Evolutionary conservation across 2,888 invertebrate species (phyloP), one percentile per base, ranked within the genome.

Genomic region (Biston stratarius): DNA sequence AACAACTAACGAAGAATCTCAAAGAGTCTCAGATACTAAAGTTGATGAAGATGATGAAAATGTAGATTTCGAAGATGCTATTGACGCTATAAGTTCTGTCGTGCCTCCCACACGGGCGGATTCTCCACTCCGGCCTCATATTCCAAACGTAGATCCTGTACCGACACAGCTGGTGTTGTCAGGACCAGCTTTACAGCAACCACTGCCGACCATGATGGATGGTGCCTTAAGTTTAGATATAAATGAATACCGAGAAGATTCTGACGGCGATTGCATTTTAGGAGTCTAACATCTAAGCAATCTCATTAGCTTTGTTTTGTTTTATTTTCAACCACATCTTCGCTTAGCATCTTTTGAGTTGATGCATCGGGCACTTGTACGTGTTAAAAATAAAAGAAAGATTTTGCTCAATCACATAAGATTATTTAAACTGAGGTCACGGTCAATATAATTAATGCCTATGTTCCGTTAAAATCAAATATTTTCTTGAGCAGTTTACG

Each of bases 211-310:
- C 62, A 52, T 58, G 36, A 56, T 65, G 10, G 61, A 66, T 55
- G 34, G 24, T 24, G 34, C 57, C 10, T 42, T 51, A 11, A 42
- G n/a, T 44, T 33, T 42, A 33, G 38, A 53, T n/a, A 0, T 9
- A 5, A 57, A 49, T 40, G 61, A 60, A 3, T 53, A n/a, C n/a
- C 64, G 67, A 14, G 82, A 77, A 5, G 67, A 77, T 64, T 57
- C 64, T n/a, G 66, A 73, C 33, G 74, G 69, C 8, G 71, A 73
- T 55, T 83, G 85, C 65, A 87, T 87, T 73, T 78, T 87, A 64
- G 86, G 86, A 15, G 73, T 86, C 14, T 55, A 42, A 55, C 24
- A 5, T 0, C 14, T 8, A 15, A 33, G 12, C 12, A 10, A 1
- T 15, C 5, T 47, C 44, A 1, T 24, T 24, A n/a, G n/a, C n/a